phyloP scores from a whole-genome alignment of 2,888 invertebrate species.

The Phyto melanocephala region DNA sequence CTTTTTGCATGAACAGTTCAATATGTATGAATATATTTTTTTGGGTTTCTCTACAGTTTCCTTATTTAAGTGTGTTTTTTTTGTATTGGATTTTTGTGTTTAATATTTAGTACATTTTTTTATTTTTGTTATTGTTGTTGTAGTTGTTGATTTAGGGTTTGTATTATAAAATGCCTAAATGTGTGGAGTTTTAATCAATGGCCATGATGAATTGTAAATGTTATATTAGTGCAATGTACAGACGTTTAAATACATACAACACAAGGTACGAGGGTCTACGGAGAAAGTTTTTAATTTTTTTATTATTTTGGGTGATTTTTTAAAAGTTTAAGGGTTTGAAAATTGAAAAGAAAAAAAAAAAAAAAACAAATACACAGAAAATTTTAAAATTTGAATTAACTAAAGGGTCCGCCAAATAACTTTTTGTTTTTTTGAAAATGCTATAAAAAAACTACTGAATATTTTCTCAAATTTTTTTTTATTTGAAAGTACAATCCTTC shows the following conservation, averaged over 20 bases:
- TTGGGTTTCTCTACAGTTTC: slow-evolving; percentile 3
- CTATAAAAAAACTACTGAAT: too few relatives aligned
- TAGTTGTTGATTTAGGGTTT: slow-evolving; percentile 14
- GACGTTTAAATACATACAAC: slow-evolving; percentile 9
- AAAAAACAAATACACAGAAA: too few relatives aligned
- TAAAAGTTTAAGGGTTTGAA: too few relatives aligned
- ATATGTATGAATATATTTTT: slow-evolving; percentile 47
- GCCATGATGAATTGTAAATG: slow-evolving; percentile 38
- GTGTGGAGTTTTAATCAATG: slow-evolving; percentile 58
- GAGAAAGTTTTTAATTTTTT: background rate
- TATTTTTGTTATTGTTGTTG: background rate
- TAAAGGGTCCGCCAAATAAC: too few relatives aligned
- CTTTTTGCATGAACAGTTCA: slow-evolving; percentile 63
- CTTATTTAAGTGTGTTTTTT: slow-evolving; percentile 5
- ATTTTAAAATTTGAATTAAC: too few relatives aligned
- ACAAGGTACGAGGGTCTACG: background rate
- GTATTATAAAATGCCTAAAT: slow-evolving; percentile 32
- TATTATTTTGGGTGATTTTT: too few relatives aligned
- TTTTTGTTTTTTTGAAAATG: too few relatives aligned
- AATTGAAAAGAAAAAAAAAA: too few relatives aligned
- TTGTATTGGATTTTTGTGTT: background rate
- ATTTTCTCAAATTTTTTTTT: too few relatives aligned
- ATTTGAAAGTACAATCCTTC: too few relatives aligned
- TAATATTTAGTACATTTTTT: background rate
- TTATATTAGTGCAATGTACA: background rate